These are phyloP conservation scores for Hipposideros larvatus DNA, from an alignment of 2,797 vertebrate genomes.

Conservation along the genomic window DNA sequence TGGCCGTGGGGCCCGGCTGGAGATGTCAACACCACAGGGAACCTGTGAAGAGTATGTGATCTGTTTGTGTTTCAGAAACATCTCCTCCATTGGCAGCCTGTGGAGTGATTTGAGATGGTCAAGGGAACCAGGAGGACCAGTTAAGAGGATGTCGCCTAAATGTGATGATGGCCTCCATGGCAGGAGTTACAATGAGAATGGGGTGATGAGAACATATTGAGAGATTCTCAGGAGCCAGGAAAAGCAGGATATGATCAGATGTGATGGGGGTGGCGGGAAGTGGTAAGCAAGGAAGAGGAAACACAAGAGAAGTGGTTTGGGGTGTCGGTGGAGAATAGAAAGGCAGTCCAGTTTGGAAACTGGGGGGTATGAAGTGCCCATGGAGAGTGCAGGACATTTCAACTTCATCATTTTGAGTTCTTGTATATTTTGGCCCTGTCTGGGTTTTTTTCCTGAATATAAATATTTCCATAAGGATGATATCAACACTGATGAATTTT, in stretches of 20 bases:
- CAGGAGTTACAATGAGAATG: background rate
- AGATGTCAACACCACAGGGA: background rate
- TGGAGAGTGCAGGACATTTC: background rate
- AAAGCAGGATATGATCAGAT: background rate
- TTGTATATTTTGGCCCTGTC: background rate
- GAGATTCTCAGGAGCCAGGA: background rate
- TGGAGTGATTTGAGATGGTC: background rate
- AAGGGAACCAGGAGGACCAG: background rate
- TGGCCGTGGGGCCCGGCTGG: background rate
- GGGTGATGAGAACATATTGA: background rate
- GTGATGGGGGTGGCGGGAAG: fast-evolving
- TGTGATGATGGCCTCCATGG: no score
- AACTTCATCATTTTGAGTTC: background rate
- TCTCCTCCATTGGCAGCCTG: background rate
- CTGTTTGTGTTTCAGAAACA: background rate
- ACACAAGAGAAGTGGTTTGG: background rate
- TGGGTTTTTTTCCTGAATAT: background rate
- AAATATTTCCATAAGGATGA: background rate
- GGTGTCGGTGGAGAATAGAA: background rate
- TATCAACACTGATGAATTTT: background rate
- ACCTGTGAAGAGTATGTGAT: background rate
- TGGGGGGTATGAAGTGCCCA: background rate
- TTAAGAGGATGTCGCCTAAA: background rate
- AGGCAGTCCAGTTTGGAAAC: background rate
- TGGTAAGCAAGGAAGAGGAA: background rate